Percentiles rank a stretch among this genome's conserved stretches.
Evolutionary conservation across 64 coral and sea anemone genomes (phyloP).

Genomic region (Dendrophyllia cribrosa): DNA sequence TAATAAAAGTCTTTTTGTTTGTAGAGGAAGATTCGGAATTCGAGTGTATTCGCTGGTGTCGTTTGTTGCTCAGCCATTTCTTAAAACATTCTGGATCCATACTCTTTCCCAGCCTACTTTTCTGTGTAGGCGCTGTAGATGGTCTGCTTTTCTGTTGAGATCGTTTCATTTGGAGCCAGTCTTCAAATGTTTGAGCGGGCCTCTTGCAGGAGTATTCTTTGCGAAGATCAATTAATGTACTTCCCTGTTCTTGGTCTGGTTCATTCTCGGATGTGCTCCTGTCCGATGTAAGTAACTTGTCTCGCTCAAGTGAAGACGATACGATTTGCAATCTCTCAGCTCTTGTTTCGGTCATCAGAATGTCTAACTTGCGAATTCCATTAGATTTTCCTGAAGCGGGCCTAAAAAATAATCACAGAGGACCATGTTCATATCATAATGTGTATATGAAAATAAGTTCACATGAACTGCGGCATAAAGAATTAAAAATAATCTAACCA

Average conservation of each 20-base stretch:
- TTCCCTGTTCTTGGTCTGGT: neutral
- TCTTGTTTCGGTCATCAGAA: slow-evolving; percentile 25
- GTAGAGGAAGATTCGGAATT: slow-evolving; percentile 58
- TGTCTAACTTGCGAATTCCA: slow-evolving; percentile 58
- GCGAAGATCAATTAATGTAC: neutral
- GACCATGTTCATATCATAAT: too few relatives aligned
- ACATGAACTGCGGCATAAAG: too few relatives aligned
- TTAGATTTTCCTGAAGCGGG: neutral
- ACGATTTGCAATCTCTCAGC: slow-evolving; percentile 4
- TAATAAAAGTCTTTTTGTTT: slow-evolving; percentile 77
- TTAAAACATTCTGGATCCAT: slow-evolving; percentile 86
- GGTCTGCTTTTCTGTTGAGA: slow-evolving; percentile 41
- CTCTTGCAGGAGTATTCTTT: slow-evolving; percentile 46
- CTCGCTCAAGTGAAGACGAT: neutral
- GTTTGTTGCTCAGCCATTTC: slow-evolving; percentile 82
- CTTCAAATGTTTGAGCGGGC: slow-evolving; percentile 66
- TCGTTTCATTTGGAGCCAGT: slow-evolving; percentile 89
- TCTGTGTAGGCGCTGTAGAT: slow-evolving; percentile 49
- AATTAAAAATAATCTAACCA: too few relatives aligned
- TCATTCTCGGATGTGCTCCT: neutral
- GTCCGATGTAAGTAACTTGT: neutral
- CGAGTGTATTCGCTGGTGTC: slow-evolving; percentile 7
- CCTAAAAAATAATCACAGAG: neutral
- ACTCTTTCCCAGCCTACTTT: slow-evolving; percentile 77
- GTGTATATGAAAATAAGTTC: too few relatives aligned